phyloP scores from a whole-genome alignment of 2,888 invertebrate genomes.

The Lasioglossum figueresi region DNA sequence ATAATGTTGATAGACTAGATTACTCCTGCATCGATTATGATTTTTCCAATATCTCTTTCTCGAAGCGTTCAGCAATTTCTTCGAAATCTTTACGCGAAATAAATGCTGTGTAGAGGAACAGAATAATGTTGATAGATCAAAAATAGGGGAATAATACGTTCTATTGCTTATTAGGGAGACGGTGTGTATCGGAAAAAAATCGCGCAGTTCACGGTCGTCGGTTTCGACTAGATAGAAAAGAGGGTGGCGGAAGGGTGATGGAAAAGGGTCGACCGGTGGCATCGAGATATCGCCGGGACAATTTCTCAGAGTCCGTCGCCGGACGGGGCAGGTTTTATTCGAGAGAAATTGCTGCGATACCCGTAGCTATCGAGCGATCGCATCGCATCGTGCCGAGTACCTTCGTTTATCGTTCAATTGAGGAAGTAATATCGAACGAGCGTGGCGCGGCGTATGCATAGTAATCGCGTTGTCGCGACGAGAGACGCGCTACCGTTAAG shows the following conservation, averaged over 20 bases:
- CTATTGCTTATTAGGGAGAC: neutral
- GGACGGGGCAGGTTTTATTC: constrained; percentile 32
- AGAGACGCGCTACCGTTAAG: neutral
- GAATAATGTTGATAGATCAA: too few species aligned
- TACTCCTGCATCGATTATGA: neutral
- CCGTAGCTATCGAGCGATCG: constrained; percentile 29
- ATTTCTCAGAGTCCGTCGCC: constrained; percentile 14
- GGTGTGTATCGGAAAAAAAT: neutral
- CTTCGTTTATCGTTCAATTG: constrained; percentile 34
- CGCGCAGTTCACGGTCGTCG: neutral
- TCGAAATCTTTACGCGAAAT: too few species aligned
- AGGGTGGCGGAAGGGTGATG: neutral
- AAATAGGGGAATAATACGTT: too few species aligned
- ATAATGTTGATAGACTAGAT: too few species aligned
- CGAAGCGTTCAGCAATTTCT: too few species aligned
- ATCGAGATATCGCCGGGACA: constrained; percentile 1
- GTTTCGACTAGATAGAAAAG: neutral
- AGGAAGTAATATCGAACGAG: constrained; percentile 38
- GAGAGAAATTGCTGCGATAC: constrained; percentile 29
- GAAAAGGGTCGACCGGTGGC: neutral
- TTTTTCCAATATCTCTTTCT: too few species aligned
- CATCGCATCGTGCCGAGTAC: constrained; percentile 19
- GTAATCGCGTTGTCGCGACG: constrained; percentile 12
- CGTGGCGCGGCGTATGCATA: constrained; percentile 8
- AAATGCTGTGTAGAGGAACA: too few species aligned